Evolutionary conservation across 2,113 vertebrate genomes (phyloP).

Genomic region (Pseudorhombus dupliciocellatus): DNA sequence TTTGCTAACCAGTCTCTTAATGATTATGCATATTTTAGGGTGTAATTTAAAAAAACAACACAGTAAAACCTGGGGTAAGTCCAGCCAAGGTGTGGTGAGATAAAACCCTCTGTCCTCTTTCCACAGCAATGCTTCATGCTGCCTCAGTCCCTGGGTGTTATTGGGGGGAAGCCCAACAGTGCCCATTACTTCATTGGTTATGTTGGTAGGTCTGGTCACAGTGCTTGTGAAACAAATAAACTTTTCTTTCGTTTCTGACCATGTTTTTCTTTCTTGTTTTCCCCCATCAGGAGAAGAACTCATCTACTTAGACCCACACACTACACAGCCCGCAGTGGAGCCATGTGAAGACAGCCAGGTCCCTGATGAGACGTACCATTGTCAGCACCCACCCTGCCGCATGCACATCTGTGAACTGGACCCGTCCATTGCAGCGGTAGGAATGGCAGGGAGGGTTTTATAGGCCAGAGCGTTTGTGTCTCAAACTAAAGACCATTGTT

Average conservation of each 20-base stretch:
- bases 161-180: slow-evolving; percentile 98
- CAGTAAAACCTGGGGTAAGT: background rate
- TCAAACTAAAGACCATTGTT: slow-evolving; percentile 11
- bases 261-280: background rate
- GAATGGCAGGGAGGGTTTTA: slow-evolving; percentile 5
- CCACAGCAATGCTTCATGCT: slow-evolving; percentile 96
- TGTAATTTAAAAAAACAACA: background rate
- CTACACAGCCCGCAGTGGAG: slow-evolving; percentile 92
- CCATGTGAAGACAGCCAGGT: slow-evolving; percentile 79
- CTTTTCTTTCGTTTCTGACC: background rate
- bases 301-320: slow-evolving; percentile 97
- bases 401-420: slow-evolving; percentile 97
- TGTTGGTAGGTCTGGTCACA: slow-evolving; percentile 88
- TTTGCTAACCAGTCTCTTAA: background rate
- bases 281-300: slow-evolving; percentile 88
- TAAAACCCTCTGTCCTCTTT: slow-evolving; percentile 47
- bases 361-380: slow-evolving; percentile 93
- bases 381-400: slow-evolving; percentile 95
- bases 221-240: slow-evolving; percentile 17
- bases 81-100: slow-evolving; percentile 13
- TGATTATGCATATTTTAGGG: background rate
- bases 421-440: slow-evolving; percentile 95
- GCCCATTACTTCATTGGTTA: slow-evolving; percentile 99
- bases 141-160: slow-evolving; percentile 96
- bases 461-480: background rate